Base-by-base conservation (phyloP, 2,113 vertebrate species). In the Esox niger region DNA sequence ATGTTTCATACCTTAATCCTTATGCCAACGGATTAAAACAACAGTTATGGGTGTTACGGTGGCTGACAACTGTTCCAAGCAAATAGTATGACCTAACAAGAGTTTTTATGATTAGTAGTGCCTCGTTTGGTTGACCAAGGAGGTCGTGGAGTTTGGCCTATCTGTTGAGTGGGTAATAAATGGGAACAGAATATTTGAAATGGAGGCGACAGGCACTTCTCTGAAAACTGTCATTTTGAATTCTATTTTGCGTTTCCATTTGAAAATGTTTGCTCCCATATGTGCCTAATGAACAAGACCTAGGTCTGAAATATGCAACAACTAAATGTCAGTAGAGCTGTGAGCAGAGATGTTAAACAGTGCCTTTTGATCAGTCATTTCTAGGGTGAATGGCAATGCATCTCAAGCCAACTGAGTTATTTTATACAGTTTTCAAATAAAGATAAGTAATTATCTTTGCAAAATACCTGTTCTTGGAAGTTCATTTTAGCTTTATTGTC, bases 341-440 rank as follows among this genome's bases (percentile, higher is more conserved):
- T 77, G 82, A 84, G 75, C 79, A 87, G 79, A 86, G 84, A 81
- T 71, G 82, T 86, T 86, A 79, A 66, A 73, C 82, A 83, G 87
- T 88, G 87, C 85, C 87, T 86, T 87, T 76, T 46, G 64, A 71
- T 66, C 55, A 9, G 35, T 74, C 68, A 6, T 74, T n/a, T 33
- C 56, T 55, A 2, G 62, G 54, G 54, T 30, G 69, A 68, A 61
- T 70, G 47, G 52, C 70, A n/a, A 62, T 62, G 62, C 62, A 57
- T 66, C 60, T 62, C 61, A 47, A 60, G 70, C 60, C 60, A 21
- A 29, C 47, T 38, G 46, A 67, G 59, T 78, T 29, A 29, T 68
- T 66, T 26, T 55, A 25, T 66, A 66, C 69, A 54, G 31, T 85
- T 86, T 77, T 58, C 70, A 52, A 88, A 86, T 84, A 86, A 52